Evolutionary conservation across 2,888 invertebrate species (phyloP).

Genomic region (Nomada fabriciana): DNA sequence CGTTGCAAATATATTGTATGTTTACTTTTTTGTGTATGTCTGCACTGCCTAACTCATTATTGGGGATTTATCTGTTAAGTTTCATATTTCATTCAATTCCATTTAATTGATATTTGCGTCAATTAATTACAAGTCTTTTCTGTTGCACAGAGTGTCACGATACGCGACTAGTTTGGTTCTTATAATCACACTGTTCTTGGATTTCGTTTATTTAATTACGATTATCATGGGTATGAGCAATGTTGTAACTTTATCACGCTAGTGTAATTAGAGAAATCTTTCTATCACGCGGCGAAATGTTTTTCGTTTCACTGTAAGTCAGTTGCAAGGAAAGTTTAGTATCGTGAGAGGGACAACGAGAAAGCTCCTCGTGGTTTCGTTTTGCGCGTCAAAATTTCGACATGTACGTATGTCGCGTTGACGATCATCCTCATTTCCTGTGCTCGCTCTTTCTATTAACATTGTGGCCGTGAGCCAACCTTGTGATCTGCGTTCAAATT

Average conservation of each 20-base stretch:
- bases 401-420: conserved; percentile 47
- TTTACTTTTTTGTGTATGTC: too few relatives aligned
- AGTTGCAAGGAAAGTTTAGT: background rate
- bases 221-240: background rate
- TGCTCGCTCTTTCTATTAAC: conserved; percentile 52
- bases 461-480: conserved; percentile 62
- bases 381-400: conserved; percentile 46
- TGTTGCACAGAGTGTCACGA: too few relatives aligned
- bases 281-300: background rate
- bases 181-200: too few relatives aligned
- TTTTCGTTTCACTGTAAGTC: background rate
- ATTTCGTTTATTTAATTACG: too few relatives aligned
- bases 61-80: too few relatives aligned
- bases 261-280: background rate
- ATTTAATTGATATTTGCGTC: too few relatives aligned
- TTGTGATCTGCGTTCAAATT: conserved; percentile 61
- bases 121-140: too few relatives aligned
- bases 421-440: conserved; percentile 54
- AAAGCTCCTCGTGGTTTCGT: background rate
- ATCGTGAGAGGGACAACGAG: background rate
- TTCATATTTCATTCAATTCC: too few relatives aligned
- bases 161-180: too few relatives aligned
- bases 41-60: too few relatives aligned
- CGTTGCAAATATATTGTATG: too few relatives aligned
- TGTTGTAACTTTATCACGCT: background rate